Base-by-base conservation (phyloP, 2,888 invertebrate genomes). In the Cataglyphis rosenhaueri region DNA sequence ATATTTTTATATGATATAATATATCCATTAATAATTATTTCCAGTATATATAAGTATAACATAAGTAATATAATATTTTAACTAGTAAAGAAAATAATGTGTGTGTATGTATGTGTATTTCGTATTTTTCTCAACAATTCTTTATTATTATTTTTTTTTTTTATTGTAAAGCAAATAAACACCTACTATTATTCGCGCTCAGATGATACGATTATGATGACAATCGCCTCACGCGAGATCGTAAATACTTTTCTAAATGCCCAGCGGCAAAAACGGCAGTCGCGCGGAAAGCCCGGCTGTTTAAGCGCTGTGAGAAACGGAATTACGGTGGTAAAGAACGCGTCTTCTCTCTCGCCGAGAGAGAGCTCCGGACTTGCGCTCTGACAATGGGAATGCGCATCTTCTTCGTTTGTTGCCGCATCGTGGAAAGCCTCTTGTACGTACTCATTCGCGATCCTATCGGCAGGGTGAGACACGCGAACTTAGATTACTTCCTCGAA, bases 191-290 rank as follows among this genome's bases (percentile, higher is more conserved):
- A 71, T 32, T 78, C 57, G 57, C 78, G 32, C 41, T 15, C 21
- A 32, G 32, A 32, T 57, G 71, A 71, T 59, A 78, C 41, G 70
- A 78, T 79, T 79, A 59, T 79, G 59, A 59, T 79, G 59, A 59
- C 78, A 71, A 35, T 71, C 44, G 55, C 41, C 55, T 76, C 76
- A 76, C 78, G 71, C 78, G 59, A 71, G 71, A 79, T 79, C 59
- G 71, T 79, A 79, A 79, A 79, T 79, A 79, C 44, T 79, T 61
- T 44, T 18, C 35, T 79, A 71, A 79, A 71, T 71, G 59, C n/a
- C 52, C 71, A n/a, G n/a, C 59, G 48, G 59, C 25, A 44, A 79
- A 71, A 79, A 79, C 44, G 35, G 59, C 59, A 57, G 25, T 38
- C 76, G 55, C 64, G 32, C 55, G 57, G 25, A 70, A 75, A 75